A percentile compares a stretch with the other conserved stretches of the same genome.
Conservation (phyloP, 2,113 vertebrate species). For the Eulemur macaco region DNA sequence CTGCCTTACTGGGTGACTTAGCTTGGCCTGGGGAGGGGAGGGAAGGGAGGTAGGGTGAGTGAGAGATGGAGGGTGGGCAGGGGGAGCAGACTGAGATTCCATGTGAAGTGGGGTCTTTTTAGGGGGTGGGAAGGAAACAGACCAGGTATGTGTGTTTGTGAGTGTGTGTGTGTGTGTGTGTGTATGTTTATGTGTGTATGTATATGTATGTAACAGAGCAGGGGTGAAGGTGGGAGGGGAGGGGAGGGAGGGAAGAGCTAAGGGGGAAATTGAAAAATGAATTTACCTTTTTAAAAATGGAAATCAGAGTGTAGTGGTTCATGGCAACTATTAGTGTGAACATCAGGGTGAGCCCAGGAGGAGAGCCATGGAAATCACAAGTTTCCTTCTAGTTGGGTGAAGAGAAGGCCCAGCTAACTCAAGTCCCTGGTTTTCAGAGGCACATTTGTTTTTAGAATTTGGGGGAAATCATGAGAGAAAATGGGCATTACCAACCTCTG, state of each 20-base stretch:
- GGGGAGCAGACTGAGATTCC: slow-evolving; percentile 52
- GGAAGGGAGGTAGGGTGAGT: neutral
- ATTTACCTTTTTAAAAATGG: slow-evolving; percentile 58
- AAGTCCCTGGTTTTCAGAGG: slow-evolving; percentile 42
- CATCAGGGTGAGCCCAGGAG: slow-evolving; percentile 54
- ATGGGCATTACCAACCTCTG: slow-evolving; percentile 20
- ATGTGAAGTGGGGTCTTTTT: slow-evolving; percentile 27
- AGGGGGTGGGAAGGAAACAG: slow-evolving; percentile 61
- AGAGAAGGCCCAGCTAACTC: neutral
- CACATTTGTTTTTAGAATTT: slow-evolving; percentile 15
- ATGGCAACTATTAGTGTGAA: slow-evolving; percentile 39
- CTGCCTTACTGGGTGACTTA: slow-evolving; percentile 86
- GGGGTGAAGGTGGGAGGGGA: slow-evolving; percentile 38
- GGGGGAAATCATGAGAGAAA: slow-evolving; percentile 29
- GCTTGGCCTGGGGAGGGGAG: slow-evolving; percentile 66
- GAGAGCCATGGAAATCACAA: slow-evolving; percentile 57
- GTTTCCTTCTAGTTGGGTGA: slow-evolving; percentile 40
- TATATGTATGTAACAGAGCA: slow-evolving; percentile 41
- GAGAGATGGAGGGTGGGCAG: slow-evolving; percentile 2
- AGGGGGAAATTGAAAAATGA: slow-evolving; percentile 60
- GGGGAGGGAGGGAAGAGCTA: slow-evolving; percentile 25
- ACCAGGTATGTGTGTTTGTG: slow-evolving; percentile 59
- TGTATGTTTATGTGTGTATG: neutral
- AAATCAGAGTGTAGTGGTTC: slow-evolving; percentile 61
- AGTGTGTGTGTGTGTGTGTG: neutral